Evolutionary conservation across 37 sponge, comb jelly and placozoan genomes (phyloP).

Genomic region (Mnemiopsis leidyi): DNA sequence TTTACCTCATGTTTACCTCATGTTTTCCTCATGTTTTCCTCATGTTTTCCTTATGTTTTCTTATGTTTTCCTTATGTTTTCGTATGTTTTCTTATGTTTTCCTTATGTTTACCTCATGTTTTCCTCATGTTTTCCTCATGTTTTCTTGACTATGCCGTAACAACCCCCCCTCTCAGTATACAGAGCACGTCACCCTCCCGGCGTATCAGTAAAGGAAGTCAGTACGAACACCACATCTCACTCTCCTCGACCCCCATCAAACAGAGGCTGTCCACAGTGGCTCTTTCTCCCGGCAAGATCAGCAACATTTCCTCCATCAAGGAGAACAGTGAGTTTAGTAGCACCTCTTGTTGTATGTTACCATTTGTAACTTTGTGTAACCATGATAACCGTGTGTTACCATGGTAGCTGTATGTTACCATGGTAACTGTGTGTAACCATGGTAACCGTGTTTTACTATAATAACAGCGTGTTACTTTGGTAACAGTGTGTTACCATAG

Average conservation of each 20-base stretch:
- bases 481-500: too few species aligned
- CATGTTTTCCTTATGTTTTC: too few species aligned
- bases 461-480: too few species aligned
- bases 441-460: too few species aligned
- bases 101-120: neutral
- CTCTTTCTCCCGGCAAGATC: neutral
- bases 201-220: slow-evolving; percentile 34
- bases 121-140: too few species aligned
- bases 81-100: neutral
- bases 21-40: too few species aligned
- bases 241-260: slow-evolving; percentile 54
- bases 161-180: neutral
- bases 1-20: too few species aligned
- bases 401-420: too few species aligned
- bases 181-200: slow-evolving; percentile 5
- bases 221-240: slow-evolving; percentile 41
- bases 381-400: too few species aligned
- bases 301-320: slow-evolving; percentile 26
- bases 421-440: too few species aligned
- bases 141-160: neutral
- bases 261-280: neutral
- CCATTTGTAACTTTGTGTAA: too few species aligned
- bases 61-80: neutral
- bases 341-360: too few species aligned
- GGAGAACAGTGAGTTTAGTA: neutral